Evolutionary conservation across 2,797 vertebrate species (phyloP).

Genomic region (Acipenser oxyrinchus): DNA sequence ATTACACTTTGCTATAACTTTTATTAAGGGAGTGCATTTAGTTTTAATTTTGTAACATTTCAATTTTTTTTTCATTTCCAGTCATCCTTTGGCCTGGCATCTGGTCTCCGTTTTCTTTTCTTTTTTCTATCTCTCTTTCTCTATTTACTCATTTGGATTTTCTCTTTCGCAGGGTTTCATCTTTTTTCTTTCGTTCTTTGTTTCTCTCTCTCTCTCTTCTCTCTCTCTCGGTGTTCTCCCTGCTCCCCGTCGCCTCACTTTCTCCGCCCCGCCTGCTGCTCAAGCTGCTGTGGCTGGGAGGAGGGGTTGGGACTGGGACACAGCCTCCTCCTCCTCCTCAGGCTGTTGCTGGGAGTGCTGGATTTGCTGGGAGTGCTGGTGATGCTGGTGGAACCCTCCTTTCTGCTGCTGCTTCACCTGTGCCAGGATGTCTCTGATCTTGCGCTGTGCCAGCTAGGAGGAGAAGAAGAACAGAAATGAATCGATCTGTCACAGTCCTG

Average conservation of each 20-base stretch:
- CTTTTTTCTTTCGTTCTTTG: constrained; percentile 20
- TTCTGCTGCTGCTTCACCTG: constrained; percentile 91
- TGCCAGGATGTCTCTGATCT: constrained; percentile 90
- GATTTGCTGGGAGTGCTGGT: no score
- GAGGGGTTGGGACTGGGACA: no score
- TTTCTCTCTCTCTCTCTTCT: constrained; percentile 31
- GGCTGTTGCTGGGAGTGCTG: no score
- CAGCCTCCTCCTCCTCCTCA: no score
- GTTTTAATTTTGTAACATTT: no score
- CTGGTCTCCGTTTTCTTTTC: constrained; percentile 62
- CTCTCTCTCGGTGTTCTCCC: constrained; percentile 14
- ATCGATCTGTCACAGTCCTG: no score
- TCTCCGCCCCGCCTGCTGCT: neutral
- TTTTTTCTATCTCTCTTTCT: constrained; percentile 23
- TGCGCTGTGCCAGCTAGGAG: constrained; percentile 81
- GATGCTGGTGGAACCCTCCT: constrained; percentile 30
- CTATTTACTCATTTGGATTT: neutral
- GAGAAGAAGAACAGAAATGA: no score
- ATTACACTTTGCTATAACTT: no score
- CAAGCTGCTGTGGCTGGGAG: neutral
- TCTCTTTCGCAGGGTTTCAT: no score
- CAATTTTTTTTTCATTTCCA: constrained; percentile 41
- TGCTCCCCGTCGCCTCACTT: no score
- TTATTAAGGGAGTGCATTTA: no score
- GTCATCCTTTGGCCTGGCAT: constrained; percentile 71